Base-by-base conservation (phyloP, 2,113 vertebrate genomes). In the Carollia perspicillata region DNA sequence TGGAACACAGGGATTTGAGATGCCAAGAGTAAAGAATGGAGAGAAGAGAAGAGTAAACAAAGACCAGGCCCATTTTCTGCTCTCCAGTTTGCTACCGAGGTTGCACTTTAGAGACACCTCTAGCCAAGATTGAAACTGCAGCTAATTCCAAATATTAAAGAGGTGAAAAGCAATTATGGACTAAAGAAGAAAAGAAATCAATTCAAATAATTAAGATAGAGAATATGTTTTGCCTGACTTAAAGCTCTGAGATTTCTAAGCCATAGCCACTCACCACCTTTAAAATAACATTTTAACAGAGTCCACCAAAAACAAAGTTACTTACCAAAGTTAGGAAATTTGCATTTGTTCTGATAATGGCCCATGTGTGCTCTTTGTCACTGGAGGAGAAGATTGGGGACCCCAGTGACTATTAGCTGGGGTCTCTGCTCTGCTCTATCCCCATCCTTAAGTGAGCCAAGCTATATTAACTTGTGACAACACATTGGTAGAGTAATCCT, bases 221-320 rank as follows among this genome's bases (percentile, higher is more conserved):
- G 22, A 88, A 60, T 97, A 74, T 47, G 78, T 96, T 33, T 96
- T 77, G 22, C 90, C 18, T 63, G 35, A 69, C 33, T 72, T 16
- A 8, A 49, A 75, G 90, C 26, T 53, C 42, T 86, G 87, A 58
- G 88, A 83, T 20, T 80, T 77, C 35, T 55, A 97, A 94, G 30
- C n/a, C 13, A 80, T n/a, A 51, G 6, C 66, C 84, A 83, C 53
- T 26, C 22, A 87, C 77, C 66, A 22, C 22, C 77, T 89, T 94
- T 42, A 26, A 58, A 94, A 93, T 20, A 22, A 90, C 44, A 35
- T 44, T 78, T 55, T 23, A n/a, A 96, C 83, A 33, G 96, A 65
- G 35, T 81, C 83, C 8, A 44, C 23, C 63, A 30, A 44, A 84
- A 96, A 93, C 51, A 96, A 10, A 97, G 89, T 72, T 75, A 47